Evolutionary conservation across 2,888 invertebrate genomes (phyloP), one percentile per base, ranked within the genome.

Genomic region (Tiliacea aurago): DNA sequence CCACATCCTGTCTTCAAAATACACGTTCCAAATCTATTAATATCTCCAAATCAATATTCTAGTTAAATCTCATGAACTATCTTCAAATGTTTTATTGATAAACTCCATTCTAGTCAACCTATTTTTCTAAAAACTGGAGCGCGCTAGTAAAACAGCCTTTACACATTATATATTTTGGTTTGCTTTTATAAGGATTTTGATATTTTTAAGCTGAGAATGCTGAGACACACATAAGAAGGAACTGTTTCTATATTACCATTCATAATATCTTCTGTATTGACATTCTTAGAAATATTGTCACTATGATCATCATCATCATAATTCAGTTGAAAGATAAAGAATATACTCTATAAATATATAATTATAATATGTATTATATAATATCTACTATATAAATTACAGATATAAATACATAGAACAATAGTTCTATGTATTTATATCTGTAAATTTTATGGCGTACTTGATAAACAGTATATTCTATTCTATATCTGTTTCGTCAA

Each of bases 71-170:
- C 47, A 33, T 49, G n/a, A 23, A 23, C 10, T 55, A 45, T 47
- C 33, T n/a, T n/a, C 11, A 61, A 56, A 63, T 63, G 5, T 18
- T 47, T 59, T 33, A 33, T 47, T 20, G 63, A 7, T 59, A 53
- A 9, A 11, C 6, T 74, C 37, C 0, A 47, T 51, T 58, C 58
- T 28, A 58, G 51, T 49, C 4, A 13, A 59, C 20, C n/a, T 65
- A 67, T 76, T 84, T 84, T 84, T 69, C 58, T 81, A 20, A 15
- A 28, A 81, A 69, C 82, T 84, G 64, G 82, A 69, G 43, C 82
- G 70, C 45, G 68, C 71, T 41, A 78, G 80, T 77, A 87, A 77
- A 85, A 83, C 76, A 77, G 70, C 68, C 64, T 83, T 81, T 70
- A 74, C 71, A n/a, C n/a, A n/a, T n/a, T n/a, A n/a, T n/a, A n/a